Evolutionary conservation across 2,888 invertebrate genomes (phyloP), one percentile per base, ranked within the genome.

Genomic region (Meta bourneti): DNA sequence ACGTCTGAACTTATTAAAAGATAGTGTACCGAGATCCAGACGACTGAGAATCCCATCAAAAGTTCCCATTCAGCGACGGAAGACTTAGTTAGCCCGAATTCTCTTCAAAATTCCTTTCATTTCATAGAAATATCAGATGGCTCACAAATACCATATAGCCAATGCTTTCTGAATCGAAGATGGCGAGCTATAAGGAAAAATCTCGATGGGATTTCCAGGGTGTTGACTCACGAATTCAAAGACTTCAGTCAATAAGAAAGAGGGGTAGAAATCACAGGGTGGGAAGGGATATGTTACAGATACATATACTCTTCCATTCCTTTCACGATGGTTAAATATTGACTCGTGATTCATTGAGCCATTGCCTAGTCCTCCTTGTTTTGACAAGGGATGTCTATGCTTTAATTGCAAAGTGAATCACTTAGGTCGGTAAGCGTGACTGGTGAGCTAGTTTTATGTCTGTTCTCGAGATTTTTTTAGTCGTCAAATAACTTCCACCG

Each of bases 301-400:
- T 80, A 72, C 74, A 81, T 80, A 61, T 5, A 61, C 48, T 54
- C 87, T 16, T 88, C 71, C 79, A 88, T 75, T 88, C 88, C 61
- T 61, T 88, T 81, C 81, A 88, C 88, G 81, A n/a, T 20, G 49
- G 74, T 88, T 88, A 88, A 81, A 88, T 88, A 88, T 88, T 88
- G 81, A 74, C 81, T 19, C 88, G 81, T 72, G 74, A 81, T 48
- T 80, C 88, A 88, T 88, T 81, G 81, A 88, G 51, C 61, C 88
- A 51, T 61, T 81, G 69, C n/a, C 72, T 74, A 81, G 80, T 75
- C 81, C 74, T 19, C n/a, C 75, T 84, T 88, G 88, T 88, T 88
- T 88, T 88, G 81, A 88, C 81, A 75, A 81, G 81, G 49, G 69
- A 88, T 74, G 81, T 61, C 69, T 61, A 49, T 20, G 88, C 74